phyloP scores from a whole-genome alignment of 2,888 invertebrate genomes.

The Lycophotia porphyrea region DNA sequence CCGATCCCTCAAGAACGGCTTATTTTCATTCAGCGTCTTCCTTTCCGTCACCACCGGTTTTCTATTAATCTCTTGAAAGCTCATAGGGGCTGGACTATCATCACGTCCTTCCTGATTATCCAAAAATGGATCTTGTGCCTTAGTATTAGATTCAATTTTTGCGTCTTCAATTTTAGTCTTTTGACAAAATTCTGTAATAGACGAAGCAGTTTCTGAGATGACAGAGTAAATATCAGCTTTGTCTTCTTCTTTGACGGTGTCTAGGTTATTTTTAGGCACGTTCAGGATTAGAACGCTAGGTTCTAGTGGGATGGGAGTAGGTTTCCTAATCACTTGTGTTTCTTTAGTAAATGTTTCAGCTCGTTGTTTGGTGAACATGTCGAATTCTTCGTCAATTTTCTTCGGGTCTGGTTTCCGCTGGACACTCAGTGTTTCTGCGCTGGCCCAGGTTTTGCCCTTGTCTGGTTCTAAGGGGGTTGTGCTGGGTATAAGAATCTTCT shows the following conservation, averaged over 20 bases:
- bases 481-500: slow-evolving; percentile 72
- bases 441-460: slow-evolving; percentile 77
- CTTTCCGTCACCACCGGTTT: slow-evolving; percentile 69
- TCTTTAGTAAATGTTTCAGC: slow-evolving; percentile 69
- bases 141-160: slow-evolving; percentile 51
- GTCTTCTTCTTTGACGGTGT: slow-evolving; percentile 85
- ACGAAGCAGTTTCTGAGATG: slow-evolving; percentile 78
- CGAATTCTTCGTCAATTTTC: slow-evolving; percentile 86
- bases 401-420: slow-evolving; percentile 64
- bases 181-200: slow-evolving; percentile 75
- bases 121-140: slow-evolving; percentile 46
- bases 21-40: slow-evolving; percentile 80
- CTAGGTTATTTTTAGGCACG: slow-evolving; percentile 80
- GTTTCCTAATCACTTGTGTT: slow-evolving; percentile 71
- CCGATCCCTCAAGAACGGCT: slow-evolving; percentile 88
- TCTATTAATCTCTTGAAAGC: slow-evolving; percentile 77
- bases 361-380: slow-evolving; percentile 86
- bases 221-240: slow-evolving; percentile 76
- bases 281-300: slow-evolving; percentile 78
- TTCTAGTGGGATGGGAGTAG: slow-evolving; percentile 75
- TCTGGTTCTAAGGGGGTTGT: slow-evolving; percentile 84
- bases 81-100: slow-evolving; percentile 69
- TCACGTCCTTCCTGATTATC: slow-evolving; percentile 47
- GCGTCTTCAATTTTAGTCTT: slow-evolving; percentile 49
- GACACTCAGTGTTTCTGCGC: slow-evolving; percentile 73